phyloP scores from a whole-genome alignment of 1,140 invertebrate genomes.

The Amyelois transitella region DNA sequence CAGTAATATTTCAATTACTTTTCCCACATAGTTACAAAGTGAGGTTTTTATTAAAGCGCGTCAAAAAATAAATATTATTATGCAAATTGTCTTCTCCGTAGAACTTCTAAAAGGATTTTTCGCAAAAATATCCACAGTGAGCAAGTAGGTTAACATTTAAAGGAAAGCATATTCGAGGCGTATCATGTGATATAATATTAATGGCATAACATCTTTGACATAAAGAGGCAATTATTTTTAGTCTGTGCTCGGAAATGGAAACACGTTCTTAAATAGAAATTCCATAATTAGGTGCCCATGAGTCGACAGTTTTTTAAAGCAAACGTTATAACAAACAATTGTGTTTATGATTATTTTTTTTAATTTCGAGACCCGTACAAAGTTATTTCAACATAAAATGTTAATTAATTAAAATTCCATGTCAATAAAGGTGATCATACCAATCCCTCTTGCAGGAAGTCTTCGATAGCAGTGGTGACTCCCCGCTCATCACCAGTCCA shows the following conservation, averaged over 20 bases:
- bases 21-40: not conserved
- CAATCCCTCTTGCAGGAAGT: slow-evolving; percentile 82
- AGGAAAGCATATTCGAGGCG: not conserved
- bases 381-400: no score
- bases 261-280: no score
- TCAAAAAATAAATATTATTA: not conserved
- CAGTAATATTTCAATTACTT: not conserved
- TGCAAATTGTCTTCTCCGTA: not conserved
- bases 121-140: not conserved
- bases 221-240: not conserved
- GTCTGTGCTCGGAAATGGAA: no score
- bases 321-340: no score
- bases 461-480: slow-evolving; percentile 82
- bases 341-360: no score
- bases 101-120: not conserved
- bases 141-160: not conserved
- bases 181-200: no score
- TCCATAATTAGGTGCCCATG: no score
- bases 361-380: no score
- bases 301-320: no score
- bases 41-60: not conserved
- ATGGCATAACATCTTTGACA: no score
- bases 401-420: no score
- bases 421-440: slow-evolving; percentile 52
- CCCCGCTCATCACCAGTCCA: slow-evolving; percentile 86